A percentile compares a stretch with the other conserved stretches of the same genome.
Conservation (phyloP, 1,140 invertebrate species). For the Calliphora vicina region DNA sequence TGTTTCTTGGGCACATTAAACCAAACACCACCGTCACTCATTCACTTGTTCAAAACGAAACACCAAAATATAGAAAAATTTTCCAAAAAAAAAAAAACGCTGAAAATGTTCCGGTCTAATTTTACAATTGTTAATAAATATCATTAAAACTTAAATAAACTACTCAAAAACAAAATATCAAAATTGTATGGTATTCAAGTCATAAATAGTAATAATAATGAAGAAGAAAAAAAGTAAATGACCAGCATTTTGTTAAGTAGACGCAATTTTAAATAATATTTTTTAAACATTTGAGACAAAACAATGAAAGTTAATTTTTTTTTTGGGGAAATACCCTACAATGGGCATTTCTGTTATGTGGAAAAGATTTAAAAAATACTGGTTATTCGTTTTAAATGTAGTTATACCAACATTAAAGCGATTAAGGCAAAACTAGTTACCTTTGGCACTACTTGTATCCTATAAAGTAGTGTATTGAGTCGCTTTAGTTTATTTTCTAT, state of each 20-base stretch:
- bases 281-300: not conserved
- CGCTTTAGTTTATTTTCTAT: too few species aligned
- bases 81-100: slow-evolving; percentile 22
- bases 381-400: too few species aligned
- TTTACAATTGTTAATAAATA: slow-evolving; percentile 42
- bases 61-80: not conserved
- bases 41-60: not conserved
- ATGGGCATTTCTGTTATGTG: too few species aligned
- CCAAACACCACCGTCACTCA: not conserved
- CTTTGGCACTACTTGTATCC: too few species aligned
- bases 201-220: not conserved
- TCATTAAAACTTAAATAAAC: slow-evolving; percentile 2
- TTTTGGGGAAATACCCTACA: not conserved
- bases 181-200: slow-evolving; percentile 5
- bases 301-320: slow-evolving; percentile 16
- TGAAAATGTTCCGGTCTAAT: slow-evolving; percentile 39
- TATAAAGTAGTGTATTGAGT: too few species aligned
- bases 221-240: not conserved
- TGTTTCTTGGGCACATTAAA: not conserved
- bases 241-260: not conserved
- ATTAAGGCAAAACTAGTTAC: too few species aligned
- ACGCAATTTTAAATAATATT: not conserved
- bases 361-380: too few species aligned
- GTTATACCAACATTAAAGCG: too few species aligned
- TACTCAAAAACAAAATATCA: slow-evolving; percentile 17